These are phyloP conservation scores for Pteronotus mesoamericanus DNA, from an alignment of 2,797 vertebrate species.

Conservation along the genomic window DNA sequence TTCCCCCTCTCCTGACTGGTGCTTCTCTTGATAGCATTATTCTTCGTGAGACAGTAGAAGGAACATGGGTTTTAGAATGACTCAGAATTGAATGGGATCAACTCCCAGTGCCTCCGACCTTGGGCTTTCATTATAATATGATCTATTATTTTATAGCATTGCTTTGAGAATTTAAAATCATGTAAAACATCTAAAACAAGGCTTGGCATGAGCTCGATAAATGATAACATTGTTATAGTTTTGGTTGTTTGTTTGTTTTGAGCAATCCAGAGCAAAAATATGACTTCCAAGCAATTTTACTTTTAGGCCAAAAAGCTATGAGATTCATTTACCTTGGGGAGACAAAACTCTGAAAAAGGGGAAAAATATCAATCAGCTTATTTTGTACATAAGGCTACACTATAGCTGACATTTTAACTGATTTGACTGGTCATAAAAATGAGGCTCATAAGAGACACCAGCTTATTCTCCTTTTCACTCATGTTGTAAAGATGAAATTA, in stretches of 20 bases:
- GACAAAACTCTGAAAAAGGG: conserved; percentile 27
- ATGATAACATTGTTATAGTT: not conserved
- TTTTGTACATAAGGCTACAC: conserved; percentile 11
- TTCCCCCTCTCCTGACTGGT: not conserved
- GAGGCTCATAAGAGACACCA: not conserved
- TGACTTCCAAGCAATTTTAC: conserved; percentile 43
- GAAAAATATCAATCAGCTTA: not conserved
- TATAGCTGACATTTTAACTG: conserved; percentile 12
- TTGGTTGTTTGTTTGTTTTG: not conserved
- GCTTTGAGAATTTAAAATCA: conserved; percentile 36
- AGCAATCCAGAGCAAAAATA: conserved; percentile 36
- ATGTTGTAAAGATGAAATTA: not conserved
- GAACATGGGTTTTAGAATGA: not conserved
- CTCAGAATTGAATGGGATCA: not conserved
- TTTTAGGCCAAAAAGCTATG: conserved; percentile 6
- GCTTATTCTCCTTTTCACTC: not conserved
- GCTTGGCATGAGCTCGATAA: not conserved
- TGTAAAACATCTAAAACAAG: not conserved
- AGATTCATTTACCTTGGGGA: conserved; percentile 25
- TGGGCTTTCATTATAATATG: not conserved
- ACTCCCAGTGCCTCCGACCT: not conserved
- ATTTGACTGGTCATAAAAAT: conserved; percentile 42
- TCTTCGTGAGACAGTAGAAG: not conserved
- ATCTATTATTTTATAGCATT: conserved; percentile 24
- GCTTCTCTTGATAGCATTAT: not conserved